These are phyloP conservation scores for Penaeus monodon DNA, from an alignment of 2,888 invertebrate genomes.

Conservation along the genomic window DNA sequence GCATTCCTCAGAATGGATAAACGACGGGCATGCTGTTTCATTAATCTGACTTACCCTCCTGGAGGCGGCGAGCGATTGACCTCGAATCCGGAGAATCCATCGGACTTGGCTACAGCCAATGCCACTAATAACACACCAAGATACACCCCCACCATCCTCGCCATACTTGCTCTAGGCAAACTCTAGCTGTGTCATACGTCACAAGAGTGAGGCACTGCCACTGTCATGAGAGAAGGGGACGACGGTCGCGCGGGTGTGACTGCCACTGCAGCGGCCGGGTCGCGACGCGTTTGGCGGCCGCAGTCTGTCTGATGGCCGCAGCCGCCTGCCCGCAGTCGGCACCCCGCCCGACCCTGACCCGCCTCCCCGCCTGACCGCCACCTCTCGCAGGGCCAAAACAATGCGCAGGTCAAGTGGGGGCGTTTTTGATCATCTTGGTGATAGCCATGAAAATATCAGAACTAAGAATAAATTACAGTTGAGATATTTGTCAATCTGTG, in stretches of 20 bases:
- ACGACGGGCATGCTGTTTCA: no score
- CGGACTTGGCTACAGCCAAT: conserved; percentile 26
- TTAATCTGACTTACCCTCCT: conserved; percentile 29
- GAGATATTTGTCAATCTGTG: no score
- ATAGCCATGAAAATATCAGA: no score
- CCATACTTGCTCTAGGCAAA: conserved; percentile 15
- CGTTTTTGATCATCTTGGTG: no score
- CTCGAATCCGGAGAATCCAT: conserved; percentile 44
- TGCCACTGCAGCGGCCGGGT: conserved; percentile 17
- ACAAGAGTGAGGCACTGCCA: conserved; percentile 26
- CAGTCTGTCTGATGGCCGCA: conserved; percentile 10
- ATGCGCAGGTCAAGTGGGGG: background rate
- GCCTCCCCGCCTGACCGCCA: conserved; percentile 27
- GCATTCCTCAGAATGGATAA: no score
- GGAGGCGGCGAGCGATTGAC: conserved; percentile 33
- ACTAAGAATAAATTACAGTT: no score
- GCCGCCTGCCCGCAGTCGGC: background rate
- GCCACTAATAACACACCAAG: conserved; percentile 33
- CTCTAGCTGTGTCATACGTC: conserved; percentile 22
- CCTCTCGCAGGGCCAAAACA: conserved; percentile 5
- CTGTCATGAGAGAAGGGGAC: conserved; percentile 21
- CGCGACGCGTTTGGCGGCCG: conserved; percentile 19
- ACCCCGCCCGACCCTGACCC: conserved; percentile 2
- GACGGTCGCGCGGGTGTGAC: conserved; percentile 8
- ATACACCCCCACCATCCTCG: conserved; percentile 30